phyloP scores from a whole-genome alignment of 2,888 invertebrate genomes.

The Hirtodrosophila alboralis region DNA sequence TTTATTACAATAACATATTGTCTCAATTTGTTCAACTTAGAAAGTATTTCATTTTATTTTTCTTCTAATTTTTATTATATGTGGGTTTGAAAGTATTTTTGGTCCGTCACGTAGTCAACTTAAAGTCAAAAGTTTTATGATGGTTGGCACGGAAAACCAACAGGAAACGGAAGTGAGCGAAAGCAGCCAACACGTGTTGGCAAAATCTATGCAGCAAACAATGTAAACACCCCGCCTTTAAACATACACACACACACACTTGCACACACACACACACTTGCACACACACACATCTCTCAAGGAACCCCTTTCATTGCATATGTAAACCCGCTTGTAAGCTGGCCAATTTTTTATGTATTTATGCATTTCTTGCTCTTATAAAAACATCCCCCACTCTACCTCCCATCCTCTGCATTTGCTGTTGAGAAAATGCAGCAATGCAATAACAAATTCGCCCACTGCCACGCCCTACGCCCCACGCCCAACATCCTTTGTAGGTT shows the following conservation, averaged over 20 bases:
- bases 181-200: conserved; percentile 76
- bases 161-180: conserved; percentile 69
- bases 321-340: conserved; percentile 76
- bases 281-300: conserved; percentile 6
- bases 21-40: conserved; percentile 7
- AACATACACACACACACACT: conserved; percentile 24
- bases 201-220: conserved; percentile 72
- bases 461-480: too few relatives aligned
- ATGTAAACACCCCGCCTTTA: conserved; percentile 54
- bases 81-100: conserved; percentile 14
- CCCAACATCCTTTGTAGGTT: conserved; percentile 68
- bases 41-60: conserved; percentile 11
- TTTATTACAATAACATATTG: conserved; percentile 6
- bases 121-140: conserved; percentile 54
- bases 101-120: conserved; percentile 48
- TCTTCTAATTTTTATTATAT: conserved; percentile 28
- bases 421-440: conserved; percentile 59
- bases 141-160: conserved; percentile 32
- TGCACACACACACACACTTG: conserved; percentile 16
- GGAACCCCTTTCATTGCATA: conserved; percentile 61
- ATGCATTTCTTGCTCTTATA: conserved; percentile 63
- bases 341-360: conserved; percentile 79
- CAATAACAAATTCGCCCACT: conserved; percentile 38
- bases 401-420: conserved; percentile 12
- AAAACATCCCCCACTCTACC: conserved; percentile 14